Base-by-base conservation (phyloP, 1,140 invertebrate species). In the Dysdera silvatica region DNA sequence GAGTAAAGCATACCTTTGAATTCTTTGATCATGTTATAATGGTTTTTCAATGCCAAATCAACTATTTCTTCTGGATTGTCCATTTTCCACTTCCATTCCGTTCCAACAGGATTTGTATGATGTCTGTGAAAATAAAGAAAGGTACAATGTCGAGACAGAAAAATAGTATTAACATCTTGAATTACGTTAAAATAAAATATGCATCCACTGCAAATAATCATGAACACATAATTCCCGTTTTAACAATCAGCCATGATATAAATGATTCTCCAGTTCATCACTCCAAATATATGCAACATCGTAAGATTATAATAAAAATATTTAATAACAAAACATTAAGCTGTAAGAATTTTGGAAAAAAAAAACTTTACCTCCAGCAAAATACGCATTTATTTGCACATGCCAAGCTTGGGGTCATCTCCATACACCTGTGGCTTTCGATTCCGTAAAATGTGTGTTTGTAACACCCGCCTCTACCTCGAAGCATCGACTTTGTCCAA, bases 341-440 rank as follows among this genome's bases (percentile, higher is more conserved):
- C n/a, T n/a, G n/a, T n/a, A n/a, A n/a, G n/a, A n/a, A n/a, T n/a
- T n/a, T n/a, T n/a, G n/a, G n/a, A n/a, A n/a, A n/a, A n/a, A 16
- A 16, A 14, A 63, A 49, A 4, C 54, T 65, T 40, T 65, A 78
- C 77, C 82, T 75, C 83, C 83, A 85, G 71, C 83, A 85, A 71
- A 85, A 85, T 12, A 84, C 82, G 75, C 83, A 85, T 75, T 85
- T 85, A 67, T 85, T 85, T 26, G 83, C 83, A 77, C 83, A 85
- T 3, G 83, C 83, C 40, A 81, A 69, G 71, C 80, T 82, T 0
- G 82, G 83, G n/a, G 83, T 84, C 3, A 82, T 77, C 71, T 84
- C 83, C 82, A 84, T 84, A 64, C 83, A 84, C 26, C 81, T 75
- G 68, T 84, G 83, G 68, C 79, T 82, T 66, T 82, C 82, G 61